Base-by-base conservation (phyloP, 2,888 invertebrate species). In the Schizaphis graminum region DNA sequence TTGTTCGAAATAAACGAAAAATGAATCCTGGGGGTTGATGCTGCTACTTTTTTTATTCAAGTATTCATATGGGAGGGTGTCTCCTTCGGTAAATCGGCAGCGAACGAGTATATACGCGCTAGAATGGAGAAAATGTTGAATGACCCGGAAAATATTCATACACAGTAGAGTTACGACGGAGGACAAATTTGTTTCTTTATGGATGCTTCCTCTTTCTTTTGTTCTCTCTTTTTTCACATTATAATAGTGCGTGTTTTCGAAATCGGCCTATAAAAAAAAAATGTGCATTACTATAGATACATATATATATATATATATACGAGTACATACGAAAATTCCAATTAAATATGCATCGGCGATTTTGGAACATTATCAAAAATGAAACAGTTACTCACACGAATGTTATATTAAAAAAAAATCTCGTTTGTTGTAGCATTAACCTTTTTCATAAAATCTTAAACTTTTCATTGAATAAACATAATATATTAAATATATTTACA, bases 41-140 rank as follows among this genome's bases (percentile, higher is more conserved):
- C 61, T 13, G 35, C 35, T 92, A 28, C 41, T 88, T 77, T 28
- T 53, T 28, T 53, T 53, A n/a, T 44, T 67, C 61, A 41, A 49
- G 85, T 35, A 61, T 53, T 53, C 92, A 67, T 67, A 67, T 53
- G 92, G 88, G 67, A 77, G 92, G 88, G 92, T 92, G 92, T 41
- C 35, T 87, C 57, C 28, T 93, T 44, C 88, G 49, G 67, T 88
- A 92, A 92, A 92, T 92, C 92, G 88, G 92, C 67, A 87, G 87
- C 16, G 41, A 41, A 41, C 35, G 77, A 77, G 35, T 35, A 77
- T 77, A 77, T 88, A 67, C 88, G 92, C 92, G 92, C 77, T 67
- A 89, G 77, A 93, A 93, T 89, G 92, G 88, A 93, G 92, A 93
- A 93, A 93, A 93, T 93, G 92, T 93, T 93, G 92, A 93, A 93